Evolutionary conservation across 2,113 vertebrate genomes (phyloP).

Genomic region (Anoplopoma fimbria): DNA sequence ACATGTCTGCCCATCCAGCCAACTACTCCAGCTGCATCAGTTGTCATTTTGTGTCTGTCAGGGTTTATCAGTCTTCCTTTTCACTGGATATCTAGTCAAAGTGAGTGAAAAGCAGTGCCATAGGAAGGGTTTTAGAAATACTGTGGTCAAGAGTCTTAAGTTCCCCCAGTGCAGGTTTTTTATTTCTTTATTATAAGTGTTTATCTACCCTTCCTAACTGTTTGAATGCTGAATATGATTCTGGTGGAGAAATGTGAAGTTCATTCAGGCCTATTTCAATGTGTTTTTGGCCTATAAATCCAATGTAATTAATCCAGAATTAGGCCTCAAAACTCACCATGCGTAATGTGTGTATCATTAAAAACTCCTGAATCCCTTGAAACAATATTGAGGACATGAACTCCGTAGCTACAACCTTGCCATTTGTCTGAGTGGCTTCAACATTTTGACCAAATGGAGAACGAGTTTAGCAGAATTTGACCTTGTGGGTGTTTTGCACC

Average conservation of each 20-base stretch:
- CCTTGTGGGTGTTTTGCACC: constrained; percentile 8
- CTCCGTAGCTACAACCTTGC: background rate
- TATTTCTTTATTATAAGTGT: too few species aligned
- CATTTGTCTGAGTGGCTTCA: background rate
- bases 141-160: background rate
- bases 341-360: background rate
- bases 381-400: background rate
- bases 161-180: background rate
- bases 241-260: too few species aligned
- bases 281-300: background rate
- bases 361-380: background rate
- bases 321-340: background rate
- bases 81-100: background rate
- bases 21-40: background rate
- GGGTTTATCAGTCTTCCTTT: background rate
- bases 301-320: background rate
- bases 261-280: too few species aligned
- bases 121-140: background rate
- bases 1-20: background rate
- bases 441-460: background rate
- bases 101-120: background rate
- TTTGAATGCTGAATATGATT: too few species aligned
- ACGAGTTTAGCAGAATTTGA: background rate
- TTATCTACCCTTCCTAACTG: too few species aligned
- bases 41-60: background rate